Conservation (phyloP, 2,888 invertebrate species). For the Acanthococcus lagerstroemiae region DNA sequence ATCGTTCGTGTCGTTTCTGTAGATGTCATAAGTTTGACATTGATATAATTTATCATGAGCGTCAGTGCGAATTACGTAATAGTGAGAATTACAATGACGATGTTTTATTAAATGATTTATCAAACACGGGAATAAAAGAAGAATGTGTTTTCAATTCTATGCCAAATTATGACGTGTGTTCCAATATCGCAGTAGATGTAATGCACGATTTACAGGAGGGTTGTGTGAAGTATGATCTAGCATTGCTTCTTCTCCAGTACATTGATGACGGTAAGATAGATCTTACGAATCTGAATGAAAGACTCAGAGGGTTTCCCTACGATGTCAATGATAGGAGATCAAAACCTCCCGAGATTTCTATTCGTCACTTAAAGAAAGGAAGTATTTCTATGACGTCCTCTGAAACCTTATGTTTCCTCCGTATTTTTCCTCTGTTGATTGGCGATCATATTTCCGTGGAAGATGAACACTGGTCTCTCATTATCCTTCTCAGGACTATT, state of each 20-base stretch:
- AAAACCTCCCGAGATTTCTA: slow-evolving; percentile 4
- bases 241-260: background rate
- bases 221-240: slow-evolving; percentile 4
- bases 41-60: background rate
- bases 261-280: background rate
- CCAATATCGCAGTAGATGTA: background rate
- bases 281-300: background rate
- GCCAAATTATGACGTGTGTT: background rate
- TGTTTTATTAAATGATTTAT: background rate
- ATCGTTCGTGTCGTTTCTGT: background rate
- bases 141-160: background rate
- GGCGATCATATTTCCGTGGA: slow-evolving; percentile 32
- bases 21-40: background rate
- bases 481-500: slow-evolving; percentile 29
- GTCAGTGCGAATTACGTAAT: background rate
- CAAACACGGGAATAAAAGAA: background rate
- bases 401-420: slow-evolving; percentile 31
- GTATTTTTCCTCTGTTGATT: slow-evolving; percentile 28
- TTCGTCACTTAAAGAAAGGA: slow-evolving; percentile 11
- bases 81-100: background rate
- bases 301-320: background rate
- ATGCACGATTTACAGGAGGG: slow-evolving; percentile 25
- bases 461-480: slow-evolving; percentile 30
- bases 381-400: slow-evolving; percentile 29
- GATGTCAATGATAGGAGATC: background rate